Conservation (phyloP, 1,140 invertebrate genomes). For the Zaprionus nigranus region DNA sequence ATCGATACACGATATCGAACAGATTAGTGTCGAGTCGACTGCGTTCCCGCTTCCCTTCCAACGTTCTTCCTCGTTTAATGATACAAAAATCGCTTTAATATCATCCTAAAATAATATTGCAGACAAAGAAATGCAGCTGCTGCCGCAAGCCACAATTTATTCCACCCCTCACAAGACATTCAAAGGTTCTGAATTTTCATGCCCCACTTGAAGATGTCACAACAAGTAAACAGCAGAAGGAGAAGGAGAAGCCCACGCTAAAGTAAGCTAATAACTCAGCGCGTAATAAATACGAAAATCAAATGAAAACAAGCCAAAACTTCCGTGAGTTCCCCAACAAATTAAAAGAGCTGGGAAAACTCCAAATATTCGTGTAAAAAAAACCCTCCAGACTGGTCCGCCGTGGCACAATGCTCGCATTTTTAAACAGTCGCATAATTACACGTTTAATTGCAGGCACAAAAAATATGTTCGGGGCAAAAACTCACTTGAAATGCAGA, state of each 20-base stretch:
- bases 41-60: background rate
- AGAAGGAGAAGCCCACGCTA: too few relatives aligned
- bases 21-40: conserved; percentile 67
- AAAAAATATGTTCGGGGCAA: conserved; percentile 55
- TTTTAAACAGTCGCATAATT: conserved; percentile 79
- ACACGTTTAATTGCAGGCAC: conserved; percentile 82
- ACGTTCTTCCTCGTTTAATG: conserved; percentile 6
- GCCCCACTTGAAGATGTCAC: conserved; percentile 73
- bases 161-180: background rate
- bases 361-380: conserved; percentile 7
- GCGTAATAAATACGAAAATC: conserved; percentile 81
- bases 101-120: conserved; percentile 52
- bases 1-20: conserved; percentile 37
- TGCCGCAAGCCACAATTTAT: conserved; percentile 15
- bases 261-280: conserved; percentile 67
- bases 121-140: conserved; percentile 34
- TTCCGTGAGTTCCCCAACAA: conserved; percentile 59
- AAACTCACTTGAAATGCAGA: conserved; percentile 79
- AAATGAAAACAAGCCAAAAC: conserved; percentile 80
- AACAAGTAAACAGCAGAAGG: conserved; percentile 64
- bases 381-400: background rate
- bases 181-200: conserved; percentile 22
- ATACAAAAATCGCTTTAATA: conserved; percentile 26
- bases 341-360: conserved; percentile 40
- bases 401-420: conserved; percentile 46